These are phyloP conservation scores for Manduca sexta DNA, from an alignment of 1,140 invertebrate species.

Conservation along the genomic window DNA sequence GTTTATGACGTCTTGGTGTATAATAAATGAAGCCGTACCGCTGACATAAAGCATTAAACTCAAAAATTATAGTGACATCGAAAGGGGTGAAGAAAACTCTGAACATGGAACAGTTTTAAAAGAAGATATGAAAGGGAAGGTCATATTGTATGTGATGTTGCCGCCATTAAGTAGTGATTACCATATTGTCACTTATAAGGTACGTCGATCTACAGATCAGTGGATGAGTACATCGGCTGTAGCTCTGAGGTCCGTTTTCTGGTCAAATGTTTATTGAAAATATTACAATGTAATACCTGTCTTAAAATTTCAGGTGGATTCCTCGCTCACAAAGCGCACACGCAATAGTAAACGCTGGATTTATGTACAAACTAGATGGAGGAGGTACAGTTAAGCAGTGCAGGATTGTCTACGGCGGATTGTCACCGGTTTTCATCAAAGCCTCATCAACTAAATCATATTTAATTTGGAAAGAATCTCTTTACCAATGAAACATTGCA, in stretches of 20 bases:
- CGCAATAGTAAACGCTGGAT: slow-evolving; percentile 41
- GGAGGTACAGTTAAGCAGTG: slow-evolving; percentile 14
- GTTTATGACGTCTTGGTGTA: too few species aligned
- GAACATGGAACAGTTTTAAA: slow-evolving; percentile 74
- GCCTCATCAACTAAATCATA: slow-evolving; percentile 69
- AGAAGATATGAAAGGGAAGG: slow-evolving; percentile 77
- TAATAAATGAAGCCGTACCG: too few species aligned
- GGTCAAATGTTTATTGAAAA: too few species aligned
- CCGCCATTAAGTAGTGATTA: slow-evolving; percentile 65
- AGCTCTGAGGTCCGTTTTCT: too few species aligned
- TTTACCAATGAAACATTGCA: slow-evolving; percentile 65
- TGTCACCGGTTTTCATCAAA: slow-evolving; percentile 78
- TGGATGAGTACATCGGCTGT: too few species aligned
- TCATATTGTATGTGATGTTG: slow-evolving; percentile 76
- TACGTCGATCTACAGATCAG: too few species aligned
- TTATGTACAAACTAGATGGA: slow-evolving; percentile 28
- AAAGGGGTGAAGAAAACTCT: slow-evolving; percentile 28
- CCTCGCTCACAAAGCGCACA: slow-evolving; percentile 39
- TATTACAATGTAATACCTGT: too few species aligned
- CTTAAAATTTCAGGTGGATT: slow-evolving; percentile 43
- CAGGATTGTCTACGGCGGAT: slow-evolving; percentile 77
- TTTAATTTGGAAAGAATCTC: slow-evolving; percentile 72
- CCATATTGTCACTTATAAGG: slow-evolving; percentile 75
- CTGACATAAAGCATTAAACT: too few species aligned
- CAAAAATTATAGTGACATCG: neutral